phyloP scores from a whole-genome alignment of 2,888 invertebrate species.

The Tachystola acroxantha region DNA sequence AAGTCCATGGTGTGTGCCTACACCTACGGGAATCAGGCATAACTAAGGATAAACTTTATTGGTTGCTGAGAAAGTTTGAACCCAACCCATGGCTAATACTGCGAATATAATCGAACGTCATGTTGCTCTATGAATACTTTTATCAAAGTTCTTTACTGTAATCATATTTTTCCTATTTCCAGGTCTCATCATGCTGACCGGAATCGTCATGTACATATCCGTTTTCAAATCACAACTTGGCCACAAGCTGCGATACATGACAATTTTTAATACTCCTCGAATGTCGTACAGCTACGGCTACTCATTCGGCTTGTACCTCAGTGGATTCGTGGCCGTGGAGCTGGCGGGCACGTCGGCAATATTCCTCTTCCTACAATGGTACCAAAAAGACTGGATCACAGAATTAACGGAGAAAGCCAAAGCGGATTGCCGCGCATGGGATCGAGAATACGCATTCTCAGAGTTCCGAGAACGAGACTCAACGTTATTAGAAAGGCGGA shows the following conservation, averaged over 20 bases:
- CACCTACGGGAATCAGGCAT: too few relatives aligned
- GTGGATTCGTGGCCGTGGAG: constrained; percentile 90
- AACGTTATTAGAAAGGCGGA: constrained; percentile 58
- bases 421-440: constrained; percentile 69
- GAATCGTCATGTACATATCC: constrained; percentile 95
- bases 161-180: too few relatives aligned
- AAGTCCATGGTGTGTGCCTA: too few relatives aligned
- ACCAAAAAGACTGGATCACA: constrained; percentile 81
- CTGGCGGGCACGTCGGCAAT: constrained; percentile 92
- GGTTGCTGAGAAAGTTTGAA: too few relatives aligned
- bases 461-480: constrained; percentile 68
- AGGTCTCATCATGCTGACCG: constrained; percentile 94
- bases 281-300: constrained; percentile 93
- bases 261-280: constrained; percentile 85
- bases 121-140: too few relatives aligned
- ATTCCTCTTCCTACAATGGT: constrained; percentile 91
- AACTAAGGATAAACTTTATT: too few relatives aligned
- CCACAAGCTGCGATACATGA: constrained; percentile 89
- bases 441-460: constrained; percentile 71
- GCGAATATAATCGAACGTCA: too few relatives aligned
- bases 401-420: constrained; percentile 70
- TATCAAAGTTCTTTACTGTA: too few relatives aligned
- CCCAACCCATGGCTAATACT: too few relatives aligned
- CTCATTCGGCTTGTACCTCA: constrained; percentile 91
- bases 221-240: constrained; percentile 95